Base-by-base conservation (phyloP, 2,113 vertebrate species). In the Engystomops pustulosus region DNA sequence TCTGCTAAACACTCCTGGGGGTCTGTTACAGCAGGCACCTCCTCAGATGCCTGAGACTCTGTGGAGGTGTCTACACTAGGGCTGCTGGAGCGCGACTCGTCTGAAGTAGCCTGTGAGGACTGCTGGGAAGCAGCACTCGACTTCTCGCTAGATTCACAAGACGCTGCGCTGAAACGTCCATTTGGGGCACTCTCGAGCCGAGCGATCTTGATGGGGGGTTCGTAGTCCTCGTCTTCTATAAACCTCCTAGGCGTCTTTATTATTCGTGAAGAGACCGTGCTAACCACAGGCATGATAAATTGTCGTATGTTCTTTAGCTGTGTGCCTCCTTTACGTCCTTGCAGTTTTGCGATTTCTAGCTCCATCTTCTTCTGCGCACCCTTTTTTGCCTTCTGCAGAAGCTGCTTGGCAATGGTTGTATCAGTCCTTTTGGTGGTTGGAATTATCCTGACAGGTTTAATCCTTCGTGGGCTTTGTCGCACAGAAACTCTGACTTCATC, bases 241-340 rank as follows among this genome's bases (percentile, higher is more conserved):
- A 99, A 99, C 27, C 98, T 95, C 86, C 98, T 97, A 9, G 98
- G 98, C 1, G 98, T 99, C 88, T 98, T 99, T 75, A 99, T 99
- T 87, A 99, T 97, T 45, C 98, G 93, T 0, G 96, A 95, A 9
- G 98, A 99, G 88, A 99, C 96, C 0, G 98, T 97, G 14, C 98
- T 99, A 84, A 99, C 97, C 6, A 99, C 97, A 0, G 98, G 98
- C 98, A 99, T 99, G 82, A 99, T 98, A 88, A 99, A 99, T 93
- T 99, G 98, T 0, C 98, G 92, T 80, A 99, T 99, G 41, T 98
- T 98, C 86, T 98, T 99, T n/a, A 99, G 95, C 83, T 96, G 97
- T 0, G 97, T 98, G 87, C 97, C 95, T 79, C 95, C 95, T 85
- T 96, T 94, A 62, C 93, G 90, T 25, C 93, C 93, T 87, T 94